Evolutionary conservation across 30 jellyfish, hydroid and myxozoan species (phyloP).

Genomic region (Clytia hemisphaerica): DNA sequence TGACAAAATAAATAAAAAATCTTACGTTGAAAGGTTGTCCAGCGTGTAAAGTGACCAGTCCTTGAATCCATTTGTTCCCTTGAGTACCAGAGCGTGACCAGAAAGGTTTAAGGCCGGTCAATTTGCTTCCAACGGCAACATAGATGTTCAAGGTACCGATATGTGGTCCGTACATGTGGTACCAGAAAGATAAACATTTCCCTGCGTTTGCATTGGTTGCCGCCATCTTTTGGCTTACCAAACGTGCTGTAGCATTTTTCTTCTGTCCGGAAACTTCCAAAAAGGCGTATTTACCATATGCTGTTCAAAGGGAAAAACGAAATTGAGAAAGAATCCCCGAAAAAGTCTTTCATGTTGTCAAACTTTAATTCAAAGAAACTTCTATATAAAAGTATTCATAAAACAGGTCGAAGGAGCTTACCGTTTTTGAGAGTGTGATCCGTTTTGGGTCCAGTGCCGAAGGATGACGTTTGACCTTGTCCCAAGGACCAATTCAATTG

Average conservation of each 20-base stretch:
- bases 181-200: conserved; percentile 68
- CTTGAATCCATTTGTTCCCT: conserved; percentile 69
- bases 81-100: conserved; percentile 84
- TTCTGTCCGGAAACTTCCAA: conserved; percentile 58
- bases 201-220: conserved; percentile 66
- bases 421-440: conserved; percentile 81
- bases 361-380: neutral
- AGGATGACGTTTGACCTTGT: conserved; percentile 60
- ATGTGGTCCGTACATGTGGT: conserved; percentile 93
- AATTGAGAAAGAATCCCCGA: neutral
- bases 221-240: conserved; percentile 51
- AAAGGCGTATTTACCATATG: conserved; percentile 69
- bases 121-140: conserved; percentile 27
- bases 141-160: conserved; percentile 63
- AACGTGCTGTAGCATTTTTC: conserved; percentile 44
- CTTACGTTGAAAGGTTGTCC: conserved; percentile 60
- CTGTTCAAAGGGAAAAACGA: conserved; percentile 19
- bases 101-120: conserved; percentile 51
- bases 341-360: neutral
- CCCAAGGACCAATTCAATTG: conserved; percentile 62
- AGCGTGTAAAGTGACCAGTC: conserved; percentile 61
- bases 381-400: neutral
- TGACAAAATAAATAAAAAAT: neutral
- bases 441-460: conserved; percentile 88
- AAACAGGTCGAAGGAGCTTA: neutral